These are phyloP conservation scores for Ceratina japonica DNA, from an alignment of 1,140 invertebrate species.

Conservation along the genomic window DNA sequence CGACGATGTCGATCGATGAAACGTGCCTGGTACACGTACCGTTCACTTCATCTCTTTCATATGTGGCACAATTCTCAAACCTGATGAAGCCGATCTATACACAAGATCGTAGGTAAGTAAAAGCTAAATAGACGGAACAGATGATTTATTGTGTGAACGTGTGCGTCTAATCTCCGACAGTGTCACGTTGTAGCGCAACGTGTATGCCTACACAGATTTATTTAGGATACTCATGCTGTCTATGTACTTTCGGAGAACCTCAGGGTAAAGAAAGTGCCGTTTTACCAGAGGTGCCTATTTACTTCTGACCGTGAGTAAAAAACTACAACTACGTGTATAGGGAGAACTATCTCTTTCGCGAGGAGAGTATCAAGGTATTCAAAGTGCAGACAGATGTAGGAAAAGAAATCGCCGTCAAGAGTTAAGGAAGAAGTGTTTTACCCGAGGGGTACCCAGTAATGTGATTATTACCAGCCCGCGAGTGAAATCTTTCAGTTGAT, in stretches of 20 bases:
- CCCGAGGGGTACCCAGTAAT: not conserved
- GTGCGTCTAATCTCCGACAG: not conserved
- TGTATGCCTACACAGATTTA: not conserved
- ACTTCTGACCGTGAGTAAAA: not conserved
- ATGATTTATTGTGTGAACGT: not conserved
- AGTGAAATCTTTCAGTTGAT: slow-evolving; percentile 30
- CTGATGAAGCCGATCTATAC: not conserved
- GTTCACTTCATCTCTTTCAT: not conserved
- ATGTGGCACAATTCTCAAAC: not conserved
- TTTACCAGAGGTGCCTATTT: slow-evolving; percentile 15
- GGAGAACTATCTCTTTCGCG: not conserved
- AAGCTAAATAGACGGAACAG: not conserved
- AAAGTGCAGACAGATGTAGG: not conserved
- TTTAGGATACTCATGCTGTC: not conserved
- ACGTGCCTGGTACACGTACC: not conserved
- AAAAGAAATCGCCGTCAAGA: slow-evolving; percentile 14
- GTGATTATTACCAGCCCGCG: slow-evolving; percentile 1
- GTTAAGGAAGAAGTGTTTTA: not conserved
- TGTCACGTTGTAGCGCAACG: not conserved
- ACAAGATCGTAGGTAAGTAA: not conserved
- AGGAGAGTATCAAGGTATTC: not conserved
- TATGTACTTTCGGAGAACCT: not conserved
- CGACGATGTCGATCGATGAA: not conserved
- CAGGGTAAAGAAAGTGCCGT: slow-evolving; percentile 45
- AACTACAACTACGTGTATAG: not conserved